Base-by-base conservation (phyloP, 2,888 invertebrate genomes). In the Caenorhabditis sp. region DNA sequence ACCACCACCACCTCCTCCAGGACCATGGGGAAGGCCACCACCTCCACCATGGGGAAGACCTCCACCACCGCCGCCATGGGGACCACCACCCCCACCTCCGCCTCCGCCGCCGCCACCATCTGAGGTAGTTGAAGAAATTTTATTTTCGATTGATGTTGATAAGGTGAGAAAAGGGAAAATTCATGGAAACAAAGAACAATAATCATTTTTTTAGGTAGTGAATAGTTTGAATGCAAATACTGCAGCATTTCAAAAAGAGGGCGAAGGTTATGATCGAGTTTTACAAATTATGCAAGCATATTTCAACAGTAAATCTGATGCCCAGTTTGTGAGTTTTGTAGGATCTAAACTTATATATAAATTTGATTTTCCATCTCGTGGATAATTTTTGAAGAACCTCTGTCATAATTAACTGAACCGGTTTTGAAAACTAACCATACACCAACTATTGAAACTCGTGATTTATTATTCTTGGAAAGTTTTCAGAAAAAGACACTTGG, bases 241-340 rank as follows among this genome's bases (percentile, higher is more conserved):
- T 0, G 65, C 70, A 0, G 77, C 76, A 3, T 81, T 79, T 58
- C 70, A 70, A 36, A 37, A 65, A 26, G 73, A 75, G 0, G 81
- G 81, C 12, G 75, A 80, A 55, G 73, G 77, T 50, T 81, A 81
- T 57, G 77, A 77, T 23, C 66, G 72, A 55, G 82, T 82, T 3
- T 63, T 80, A 5, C 62, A 66, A 24, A 58, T 76, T 5, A 70
- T 80, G 74, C 65, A 66, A 8, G 55, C 68, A 0, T 77, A 72
- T 62, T 76, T 76, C 50, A 70, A 73, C 21, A 58, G 74, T 57
- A 71, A 71, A 51, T 72, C 74, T 0, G 69, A 69, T 17, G 69
- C 77, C 1, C 63, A 72, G 23, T 78, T 68, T 59, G 76, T 72
- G 24, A 67, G 75, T 61, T 55, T 36, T 5, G 43, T 3, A 17